phyloP scores from a whole-genome alignment of 2,113 vertebrate species.

The Lophotis ruficrista region DNA sequence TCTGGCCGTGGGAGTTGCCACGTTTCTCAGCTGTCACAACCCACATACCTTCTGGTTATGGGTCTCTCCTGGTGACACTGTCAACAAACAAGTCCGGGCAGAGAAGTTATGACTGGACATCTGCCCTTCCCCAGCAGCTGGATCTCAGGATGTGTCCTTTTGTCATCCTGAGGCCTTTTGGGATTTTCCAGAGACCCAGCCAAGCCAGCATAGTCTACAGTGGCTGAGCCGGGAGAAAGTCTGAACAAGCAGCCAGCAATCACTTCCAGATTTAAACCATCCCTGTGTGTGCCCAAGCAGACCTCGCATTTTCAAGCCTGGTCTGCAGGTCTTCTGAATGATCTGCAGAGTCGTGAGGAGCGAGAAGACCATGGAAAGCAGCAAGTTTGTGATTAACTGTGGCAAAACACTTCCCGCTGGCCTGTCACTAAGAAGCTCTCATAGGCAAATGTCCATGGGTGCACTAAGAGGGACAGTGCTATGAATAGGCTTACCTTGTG shows the following conservation, averaged over 20 bases:
- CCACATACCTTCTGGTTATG: not conserved
- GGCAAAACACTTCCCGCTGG: not conserved
- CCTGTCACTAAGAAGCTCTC: not conserved
- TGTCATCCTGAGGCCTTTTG: constrained; percentile 35
- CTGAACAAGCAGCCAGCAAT: not conserved
- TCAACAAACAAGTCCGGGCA: constrained; percentile 59
- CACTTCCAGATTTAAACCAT: not conserved
- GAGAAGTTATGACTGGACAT: constrained; percentile 25
- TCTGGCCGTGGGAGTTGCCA: not conserved
- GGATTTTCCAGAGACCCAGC: constrained; percentile 62
- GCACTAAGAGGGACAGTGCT: not conserved
- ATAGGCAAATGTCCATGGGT: not conserved
- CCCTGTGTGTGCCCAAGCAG: not conserved
- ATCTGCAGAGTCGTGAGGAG: not conserved
- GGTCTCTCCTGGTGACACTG: constrained; percentile 39
- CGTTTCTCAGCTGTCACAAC: not conserved
- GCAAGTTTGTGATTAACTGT: not conserved
- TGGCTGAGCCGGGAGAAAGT: not conserved
- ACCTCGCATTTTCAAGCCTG: not conserved
- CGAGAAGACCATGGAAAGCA: not conserved
- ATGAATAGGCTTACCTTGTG: not conserved
- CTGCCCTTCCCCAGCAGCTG: constrained; percentile 49
- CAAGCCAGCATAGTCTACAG: constrained; percentile 1
- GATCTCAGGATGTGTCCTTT: constrained; percentile 6
- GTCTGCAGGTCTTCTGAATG: not conserved